Evolutionary conservation across 2,113 vertebrate genomes (phyloP).

Genomic region (Pantherophis guttatus): DNA sequence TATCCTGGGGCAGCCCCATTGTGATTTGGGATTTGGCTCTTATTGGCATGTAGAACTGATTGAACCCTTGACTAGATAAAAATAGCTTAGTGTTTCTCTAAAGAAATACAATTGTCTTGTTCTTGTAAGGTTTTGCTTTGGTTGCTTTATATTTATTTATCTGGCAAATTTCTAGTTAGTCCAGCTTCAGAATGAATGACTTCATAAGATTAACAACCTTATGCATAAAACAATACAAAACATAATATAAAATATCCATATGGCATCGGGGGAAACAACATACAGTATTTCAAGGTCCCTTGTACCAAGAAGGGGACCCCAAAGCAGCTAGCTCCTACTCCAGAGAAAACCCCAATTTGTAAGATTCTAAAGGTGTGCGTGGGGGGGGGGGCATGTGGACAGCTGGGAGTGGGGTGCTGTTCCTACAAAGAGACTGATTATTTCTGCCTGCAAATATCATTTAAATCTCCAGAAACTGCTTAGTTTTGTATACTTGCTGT

Average conservation of each 20-base stretch:
- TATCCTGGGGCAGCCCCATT: not conserved
- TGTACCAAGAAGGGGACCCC: not conserved
- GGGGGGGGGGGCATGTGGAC: not conserved
- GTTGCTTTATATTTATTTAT: not conserved
- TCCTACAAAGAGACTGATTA: not conserved
- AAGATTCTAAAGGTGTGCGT: not conserved
- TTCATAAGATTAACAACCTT: not conserved
- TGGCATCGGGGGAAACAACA: not conserved
- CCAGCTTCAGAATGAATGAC: not conserved
- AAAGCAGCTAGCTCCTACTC: not conserved
- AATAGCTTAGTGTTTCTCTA: not conserved
- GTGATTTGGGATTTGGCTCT: not conserved
- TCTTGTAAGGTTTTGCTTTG: not conserved
- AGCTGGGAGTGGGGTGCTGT: not conserved
- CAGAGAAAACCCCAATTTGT: not conserved
- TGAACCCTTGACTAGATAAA: not conserved
- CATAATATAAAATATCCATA: not conserved
- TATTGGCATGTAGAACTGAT: not conserved
- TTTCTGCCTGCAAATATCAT: not conserved
- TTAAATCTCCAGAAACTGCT: not conserved
- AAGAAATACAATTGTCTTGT: not conserved
- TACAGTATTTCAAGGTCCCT: not conserved
- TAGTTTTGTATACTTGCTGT: not conserved
- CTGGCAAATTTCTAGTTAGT: not conserved
- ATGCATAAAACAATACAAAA: not conserved